These are phyloP conservation scores for Trichosurus vulpecula DNA, from an alignment of 2,797 vertebrate genomes.

Conservation along the genomic window DNA sequence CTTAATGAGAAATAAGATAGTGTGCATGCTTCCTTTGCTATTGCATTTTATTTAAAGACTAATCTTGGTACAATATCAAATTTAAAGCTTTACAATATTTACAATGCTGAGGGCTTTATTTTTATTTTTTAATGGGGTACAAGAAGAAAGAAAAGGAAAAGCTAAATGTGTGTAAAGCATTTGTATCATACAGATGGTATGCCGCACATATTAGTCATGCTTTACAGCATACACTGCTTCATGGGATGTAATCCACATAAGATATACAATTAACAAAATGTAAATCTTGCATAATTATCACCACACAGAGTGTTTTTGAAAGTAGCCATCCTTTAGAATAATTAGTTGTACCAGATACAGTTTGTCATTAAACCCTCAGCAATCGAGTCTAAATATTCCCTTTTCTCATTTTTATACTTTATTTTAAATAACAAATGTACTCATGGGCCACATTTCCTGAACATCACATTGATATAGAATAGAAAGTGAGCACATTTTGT, in stretches of 20 bases:
- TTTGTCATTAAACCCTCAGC: background rate
- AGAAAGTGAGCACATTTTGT: background rate
- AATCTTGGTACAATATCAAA: background rate
- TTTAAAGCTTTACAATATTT: background rate
- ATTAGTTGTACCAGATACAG: background rate
- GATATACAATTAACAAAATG: constrained; percentile 3
- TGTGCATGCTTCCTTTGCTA: background rate
- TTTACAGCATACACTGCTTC: background rate
- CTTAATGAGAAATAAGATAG: background rate
- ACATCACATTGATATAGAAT: background rate
- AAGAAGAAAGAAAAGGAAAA: background rate
- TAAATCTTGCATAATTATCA: constrained; percentile 11
- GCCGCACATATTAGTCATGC: background rate
- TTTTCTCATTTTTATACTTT: background rate
- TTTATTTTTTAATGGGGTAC: background rate
- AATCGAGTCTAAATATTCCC: background rate
- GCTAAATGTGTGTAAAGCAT: background rate
- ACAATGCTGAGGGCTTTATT: background rate
- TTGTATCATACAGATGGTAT: background rate
- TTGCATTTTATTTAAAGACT: background rate
- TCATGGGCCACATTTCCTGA: background rate
- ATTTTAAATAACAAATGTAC: constrained; percentile 10
- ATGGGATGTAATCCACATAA: background rate
- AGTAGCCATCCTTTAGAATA: background rate
- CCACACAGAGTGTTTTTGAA: background rate